Conservation (phyloP, 2,113 vertebrate species). For the Erythrolamprus reginae region DNA sequence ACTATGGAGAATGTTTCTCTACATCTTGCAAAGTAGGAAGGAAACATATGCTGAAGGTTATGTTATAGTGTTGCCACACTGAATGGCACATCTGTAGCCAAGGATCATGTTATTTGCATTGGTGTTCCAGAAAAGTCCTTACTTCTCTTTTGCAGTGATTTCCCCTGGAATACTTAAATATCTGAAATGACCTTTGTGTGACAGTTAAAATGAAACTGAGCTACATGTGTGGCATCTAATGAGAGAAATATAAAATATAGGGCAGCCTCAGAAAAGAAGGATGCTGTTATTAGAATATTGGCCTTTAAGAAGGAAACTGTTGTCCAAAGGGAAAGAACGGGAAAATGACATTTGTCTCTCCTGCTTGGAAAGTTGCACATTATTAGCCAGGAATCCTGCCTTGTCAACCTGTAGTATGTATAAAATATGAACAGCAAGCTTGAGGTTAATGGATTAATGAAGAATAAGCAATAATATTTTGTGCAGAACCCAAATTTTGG, state of each 20-base stretch:
- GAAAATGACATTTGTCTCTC: not conserved
- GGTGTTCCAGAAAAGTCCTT: not conserved
- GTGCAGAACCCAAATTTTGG: not conserved
- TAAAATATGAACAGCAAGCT: not conserved
- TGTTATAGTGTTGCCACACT: not conserved
- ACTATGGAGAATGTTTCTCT: slow-evolving; percentile 30
- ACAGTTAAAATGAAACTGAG: slow-evolving; percentile 38
- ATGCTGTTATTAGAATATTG: slow-evolving; percentile 15
- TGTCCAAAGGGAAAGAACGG: not conserved
- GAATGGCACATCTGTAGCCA: slow-evolving; percentile 17
- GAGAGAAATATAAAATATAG: not conserved
- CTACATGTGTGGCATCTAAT: slow-evolving; percentile 20
- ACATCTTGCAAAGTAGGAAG: slow-evolving; percentile 23
- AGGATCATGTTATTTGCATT: slow-evolving; percentile 22
- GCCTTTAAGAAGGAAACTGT: slow-evolving; percentile 25
- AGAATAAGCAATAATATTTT: not conserved
- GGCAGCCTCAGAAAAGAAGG: slow-evolving; percentile 19
- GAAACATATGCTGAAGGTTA: slow-evolving; percentile 34
- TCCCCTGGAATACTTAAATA: slow-evolving; percentile 26
- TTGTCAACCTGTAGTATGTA: not conserved
- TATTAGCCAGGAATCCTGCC: not conserved
- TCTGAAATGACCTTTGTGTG: slow-evolving; percentile 27
- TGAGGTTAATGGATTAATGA: not conserved
- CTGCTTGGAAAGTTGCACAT: not conserved
- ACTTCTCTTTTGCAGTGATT: not conserved